Conservation (phyloP, 2,888 invertebrate genomes). For the Diarsia mendica region DNA sequence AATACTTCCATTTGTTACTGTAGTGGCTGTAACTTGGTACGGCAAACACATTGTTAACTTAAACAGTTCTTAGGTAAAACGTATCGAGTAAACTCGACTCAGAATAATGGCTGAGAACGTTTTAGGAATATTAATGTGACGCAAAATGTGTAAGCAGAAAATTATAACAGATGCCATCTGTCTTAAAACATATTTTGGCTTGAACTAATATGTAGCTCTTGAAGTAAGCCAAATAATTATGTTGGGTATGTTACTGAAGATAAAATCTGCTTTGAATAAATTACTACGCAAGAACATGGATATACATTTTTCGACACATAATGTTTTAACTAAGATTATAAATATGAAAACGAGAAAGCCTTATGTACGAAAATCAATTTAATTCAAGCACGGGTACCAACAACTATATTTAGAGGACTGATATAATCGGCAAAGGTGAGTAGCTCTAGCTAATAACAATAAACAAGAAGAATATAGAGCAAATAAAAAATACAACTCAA, state of each 20-base stretch:
- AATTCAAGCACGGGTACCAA: neutral
- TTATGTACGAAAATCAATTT: neutral
- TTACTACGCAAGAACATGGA: constrained; percentile 26
- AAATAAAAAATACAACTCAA: constrained; percentile 6
- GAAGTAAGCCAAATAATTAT: constrained; percentile 52
- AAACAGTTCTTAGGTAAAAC: constrained; percentile 71
- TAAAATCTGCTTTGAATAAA: constrained; percentile 50
- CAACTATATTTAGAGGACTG: neutral
- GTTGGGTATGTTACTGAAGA: constrained; percentile 32
- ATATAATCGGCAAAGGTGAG: neutral
- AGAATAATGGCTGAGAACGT: constrained; percentile 78
- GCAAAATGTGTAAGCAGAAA: constrained; percentile 72
- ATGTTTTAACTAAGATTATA: constrained; percentile 20
- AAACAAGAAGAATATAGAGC: neutral
- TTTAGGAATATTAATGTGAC: constrained; percentile 81
- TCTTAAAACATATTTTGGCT: constrained; percentile 55
- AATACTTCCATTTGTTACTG: constrained; percentile 81
- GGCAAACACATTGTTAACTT: constrained; percentile 75
- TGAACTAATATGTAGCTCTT: constrained; percentile 39
- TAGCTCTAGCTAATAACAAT: neutral
- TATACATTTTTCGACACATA: constrained; percentile 8
- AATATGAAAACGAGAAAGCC: constrained; percentile 5
- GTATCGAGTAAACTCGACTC: constrained; percentile 73
- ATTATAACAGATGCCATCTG: constrained; percentile 71
- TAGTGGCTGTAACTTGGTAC: constrained; percentile 76